Evolutionary conservation across 2,797 vertebrate species (phyloP).

Genomic region (Petrocephalus schoutedeni): DNA sequence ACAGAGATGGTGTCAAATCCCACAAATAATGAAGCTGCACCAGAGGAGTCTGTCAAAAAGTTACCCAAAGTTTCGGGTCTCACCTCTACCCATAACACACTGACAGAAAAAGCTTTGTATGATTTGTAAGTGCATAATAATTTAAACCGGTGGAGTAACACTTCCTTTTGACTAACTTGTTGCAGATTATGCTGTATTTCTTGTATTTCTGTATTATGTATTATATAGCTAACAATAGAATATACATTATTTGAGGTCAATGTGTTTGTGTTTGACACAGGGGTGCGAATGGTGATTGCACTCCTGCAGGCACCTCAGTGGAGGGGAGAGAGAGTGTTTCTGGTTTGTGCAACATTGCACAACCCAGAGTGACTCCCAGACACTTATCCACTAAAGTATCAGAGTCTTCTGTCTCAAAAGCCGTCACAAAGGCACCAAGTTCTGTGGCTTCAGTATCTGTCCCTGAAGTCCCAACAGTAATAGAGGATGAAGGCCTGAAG

Average conservation of each 20-base stretch:
- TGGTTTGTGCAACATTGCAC: constrained; percentile 63
- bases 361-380: constrained; percentile 66
- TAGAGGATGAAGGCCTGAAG: constrained; percentile 45
- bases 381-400: constrained; percentile 41
- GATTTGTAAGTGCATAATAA: constrained; percentile 34
- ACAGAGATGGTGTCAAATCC: constrained; percentile 21
- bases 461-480: constrained; percentile 38
- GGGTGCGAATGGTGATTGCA: constrained; percentile 49
- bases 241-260: not conserved
- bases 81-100: not conserved
- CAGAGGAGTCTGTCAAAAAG: not conserved
- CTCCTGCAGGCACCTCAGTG: constrained; percentile 48
- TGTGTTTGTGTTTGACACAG: constrained; percentile 45
- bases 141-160: not conserved
- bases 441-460: constrained; percentile 28
- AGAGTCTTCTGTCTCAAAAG: constrained; percentile 50
- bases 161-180: not conserved
- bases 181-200: not conserved
- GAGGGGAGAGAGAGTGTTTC: constrained; percentile 84
- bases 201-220: too few species aligned
- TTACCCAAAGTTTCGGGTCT: constrained; percentile 8
- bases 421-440: constrained; percentile 29
- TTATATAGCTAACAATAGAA: not conserved
- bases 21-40: not conserved
- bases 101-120: constrained; percentile 12